Conservation (phyloP, 1,140 invertebrate species). For the Varroa destructor region DNA sequence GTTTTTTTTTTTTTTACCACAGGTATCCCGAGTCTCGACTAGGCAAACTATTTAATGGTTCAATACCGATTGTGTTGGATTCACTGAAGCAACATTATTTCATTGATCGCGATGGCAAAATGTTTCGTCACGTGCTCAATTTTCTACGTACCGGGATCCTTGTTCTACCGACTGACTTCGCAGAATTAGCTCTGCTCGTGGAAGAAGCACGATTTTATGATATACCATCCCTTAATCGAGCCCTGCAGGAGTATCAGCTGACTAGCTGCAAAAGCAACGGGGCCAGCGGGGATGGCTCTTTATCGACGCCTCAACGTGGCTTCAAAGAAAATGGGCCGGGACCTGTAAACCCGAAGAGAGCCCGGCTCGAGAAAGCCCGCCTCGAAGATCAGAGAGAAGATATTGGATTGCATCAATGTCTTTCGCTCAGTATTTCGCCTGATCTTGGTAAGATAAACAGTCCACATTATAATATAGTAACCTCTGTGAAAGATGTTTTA, state of each 20-base stretch:
- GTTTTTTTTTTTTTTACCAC: conserved; percentile 31
- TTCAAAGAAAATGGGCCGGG: conserved; percentile 29
- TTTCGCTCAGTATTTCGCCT: conserved; percentile 71
- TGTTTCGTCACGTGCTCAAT: conserved; percentile 90
- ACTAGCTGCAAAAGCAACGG: not conserved
- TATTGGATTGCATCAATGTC: conserved; percentile 54
- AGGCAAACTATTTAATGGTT: conserved; percentile 87
- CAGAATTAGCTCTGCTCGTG: conserved; percentile 70
- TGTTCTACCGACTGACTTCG: conserved; percentile 70
- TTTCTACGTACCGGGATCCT: conserved; percentile 80
- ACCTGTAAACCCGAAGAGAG: conserved; percentile 25
- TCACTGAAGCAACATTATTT: conserved; percentile 95
- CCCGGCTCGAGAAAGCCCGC: conserved; percentile 17
- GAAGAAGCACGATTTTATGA: conserved; percentile 87
- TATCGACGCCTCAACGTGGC: conserved; percentile 28
- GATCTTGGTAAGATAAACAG: conserved; percentile 57
- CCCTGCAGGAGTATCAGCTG: conserved; percentile 29
- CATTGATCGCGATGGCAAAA: conserved; percentile 84
- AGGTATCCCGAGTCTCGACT: conserved; percentile 82
- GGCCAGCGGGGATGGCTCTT: conserved; percentile 9
- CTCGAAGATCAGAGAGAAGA: conserved; percentile 33
- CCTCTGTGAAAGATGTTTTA: too few species aligned
- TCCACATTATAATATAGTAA: too few species aligned
- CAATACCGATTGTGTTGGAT: conserved; percentile 86
- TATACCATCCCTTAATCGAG: conserved; percentile 48